A percentile compares a stretch with the other conserved stretches of the same genome.
phyloP scores from a whole-genome alignment of 2,888 invertebrate species.

The Diplazon laetatorius region DNA sequence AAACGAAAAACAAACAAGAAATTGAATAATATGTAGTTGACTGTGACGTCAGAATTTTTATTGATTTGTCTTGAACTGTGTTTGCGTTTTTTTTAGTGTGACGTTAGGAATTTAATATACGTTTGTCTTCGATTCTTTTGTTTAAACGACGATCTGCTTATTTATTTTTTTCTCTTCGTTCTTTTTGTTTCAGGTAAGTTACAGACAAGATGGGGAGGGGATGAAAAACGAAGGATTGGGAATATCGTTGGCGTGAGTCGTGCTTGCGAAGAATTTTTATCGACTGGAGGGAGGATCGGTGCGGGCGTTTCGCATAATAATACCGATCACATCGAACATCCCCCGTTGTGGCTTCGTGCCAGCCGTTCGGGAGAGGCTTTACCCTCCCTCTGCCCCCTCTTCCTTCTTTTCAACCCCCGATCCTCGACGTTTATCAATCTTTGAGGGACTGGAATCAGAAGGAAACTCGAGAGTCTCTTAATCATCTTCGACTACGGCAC shows the following conservation, averaged over 20 bases:
- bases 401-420: no score
- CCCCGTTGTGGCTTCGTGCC: conserved; percentile 75
- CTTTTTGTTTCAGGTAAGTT: conserved; percentile 75
- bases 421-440: conserved; percentile 70
- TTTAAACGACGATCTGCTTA: no score
- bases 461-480: conserved; percentile 62
- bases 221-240: conserved; percentile 31
- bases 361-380: conserved; percentile 70
- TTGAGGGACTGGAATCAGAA: conserved; percentile 65
- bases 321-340: conserved; percentile 74
- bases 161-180: conserved; percentile 5
- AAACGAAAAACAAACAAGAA: no score
- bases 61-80: conserved; percentile 3
- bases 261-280: conserved; percentile 63
- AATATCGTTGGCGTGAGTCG: conserved; percentile 36
- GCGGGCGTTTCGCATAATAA: conserved; percentile 63
- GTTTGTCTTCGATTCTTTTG: no score
- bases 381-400: no score
- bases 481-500: conserved; percentile 49
- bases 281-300: conserved; percentile 44
- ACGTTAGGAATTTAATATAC: no score
- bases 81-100: not conserved
- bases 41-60: conserved; percentile 1
- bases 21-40: no score
- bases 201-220: conserved; percentile 27